phyloP scores from a whole-genome alignment of 2,888 invertebrate genomes.

The Harmothoe impar region DNA sequence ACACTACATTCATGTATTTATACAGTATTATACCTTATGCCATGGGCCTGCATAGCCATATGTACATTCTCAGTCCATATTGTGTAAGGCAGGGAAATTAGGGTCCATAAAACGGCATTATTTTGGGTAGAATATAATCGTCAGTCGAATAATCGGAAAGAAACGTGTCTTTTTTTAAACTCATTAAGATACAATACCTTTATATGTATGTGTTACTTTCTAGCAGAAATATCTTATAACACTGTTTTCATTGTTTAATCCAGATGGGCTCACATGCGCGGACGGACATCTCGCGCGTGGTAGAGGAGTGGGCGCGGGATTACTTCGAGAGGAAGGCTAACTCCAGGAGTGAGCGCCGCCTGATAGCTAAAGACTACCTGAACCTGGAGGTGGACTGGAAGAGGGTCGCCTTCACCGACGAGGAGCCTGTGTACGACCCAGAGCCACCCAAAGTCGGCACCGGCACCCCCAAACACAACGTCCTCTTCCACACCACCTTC shows the following conservation, averaged over 20 bases:
- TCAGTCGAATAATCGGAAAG: no score
- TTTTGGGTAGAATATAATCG: no score
- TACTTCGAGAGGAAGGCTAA: slow-evolving; percentile 80
- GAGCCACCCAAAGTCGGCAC: slow-evolving; percentile 65
- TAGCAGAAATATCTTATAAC: no score
- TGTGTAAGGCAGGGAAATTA: no score
- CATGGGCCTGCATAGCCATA: no score
- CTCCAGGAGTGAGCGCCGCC: slow-evolving; percentile 78
- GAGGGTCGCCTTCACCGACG: slow-evolving; percentile 80
- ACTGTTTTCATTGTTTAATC: no score
- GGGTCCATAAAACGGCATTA: no score
- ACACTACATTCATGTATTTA: no score
- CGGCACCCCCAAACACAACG: slow-evolving; percentile 69
- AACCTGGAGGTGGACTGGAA: slow-evolving; percentile 83
- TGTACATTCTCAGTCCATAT: no score
- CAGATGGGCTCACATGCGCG: slow-evolving; percentile 54
- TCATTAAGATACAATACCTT: no score
- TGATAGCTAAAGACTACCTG: slow-evolving; percentile 75
- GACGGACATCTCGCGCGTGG: slow-evolving; percentile 69
- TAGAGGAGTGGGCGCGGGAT: slow-evolving; percentile 82
- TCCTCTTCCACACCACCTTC: slow-evolving; percentile 80
- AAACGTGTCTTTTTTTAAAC: no score
- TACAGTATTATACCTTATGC: no score
- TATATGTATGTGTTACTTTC: not conserved
- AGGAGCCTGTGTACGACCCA: slow-evolving; percentile 76